phyloP scores from a whole-genome alignment of 2,113 vertebrate species.

The Gobiocypris rarus region DNA sequence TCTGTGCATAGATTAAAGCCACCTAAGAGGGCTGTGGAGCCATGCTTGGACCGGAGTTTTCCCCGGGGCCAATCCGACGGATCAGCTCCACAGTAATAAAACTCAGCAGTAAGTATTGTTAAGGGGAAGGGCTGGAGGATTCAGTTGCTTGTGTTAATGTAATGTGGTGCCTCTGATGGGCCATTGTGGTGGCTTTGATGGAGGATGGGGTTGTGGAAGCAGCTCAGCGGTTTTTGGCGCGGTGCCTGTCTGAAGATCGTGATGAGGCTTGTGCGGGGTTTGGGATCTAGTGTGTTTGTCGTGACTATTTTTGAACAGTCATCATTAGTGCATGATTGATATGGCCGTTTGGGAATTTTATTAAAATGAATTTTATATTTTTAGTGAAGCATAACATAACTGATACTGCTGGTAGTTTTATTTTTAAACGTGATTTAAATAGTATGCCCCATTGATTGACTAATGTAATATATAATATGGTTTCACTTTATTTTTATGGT shows the following conservation, averaged over 20 bases:
- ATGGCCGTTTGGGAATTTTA: too few species aligned
- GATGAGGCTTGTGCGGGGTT: not conserved
- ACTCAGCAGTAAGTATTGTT: slow-evolving; percentile 72
- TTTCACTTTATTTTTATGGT: too few species aligned
- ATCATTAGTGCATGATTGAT: slow-evolving; percentile 1
- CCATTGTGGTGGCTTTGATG: slow-evolving; percentile 30
- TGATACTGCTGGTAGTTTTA: not conserved
- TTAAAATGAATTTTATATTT: not conserved
- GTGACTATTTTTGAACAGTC: slow-evolving; percentile 40
- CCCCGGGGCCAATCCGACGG: slow-evolving; percentile 68
- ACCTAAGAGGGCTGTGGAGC: slow-evolving; percentile 14
- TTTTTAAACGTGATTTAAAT: too few species aligned
- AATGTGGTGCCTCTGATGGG: slow-evolving; percentile 3
- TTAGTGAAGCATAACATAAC: slow-evolving; percentile 20
- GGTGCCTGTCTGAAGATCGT: not conserved
- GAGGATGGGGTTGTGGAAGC: slow-evolving; percentile 39
- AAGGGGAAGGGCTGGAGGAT: not conserved
- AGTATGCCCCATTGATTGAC: too few species aligned
- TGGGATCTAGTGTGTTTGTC: slow-evolving; percentile 4
- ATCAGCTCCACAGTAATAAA: slow-evolving; percentile 73
- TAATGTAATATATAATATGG: too few species aligned
- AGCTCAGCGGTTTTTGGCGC: slow-evolving; percentile 25
- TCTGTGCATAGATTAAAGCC: slow-evolving; percentile 6
- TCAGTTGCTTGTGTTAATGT: slow-evolving; percentile 31
- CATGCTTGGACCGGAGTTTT: slow-evolving; percentile 70